Percentiles rank a stretch among this genome's conserved stretches.
These are phyloP conservation scores for Macroteleia sp. DNA, from an alignment of 2,888 invertebrate genomes.

Conservation along the genomic window DNA sequence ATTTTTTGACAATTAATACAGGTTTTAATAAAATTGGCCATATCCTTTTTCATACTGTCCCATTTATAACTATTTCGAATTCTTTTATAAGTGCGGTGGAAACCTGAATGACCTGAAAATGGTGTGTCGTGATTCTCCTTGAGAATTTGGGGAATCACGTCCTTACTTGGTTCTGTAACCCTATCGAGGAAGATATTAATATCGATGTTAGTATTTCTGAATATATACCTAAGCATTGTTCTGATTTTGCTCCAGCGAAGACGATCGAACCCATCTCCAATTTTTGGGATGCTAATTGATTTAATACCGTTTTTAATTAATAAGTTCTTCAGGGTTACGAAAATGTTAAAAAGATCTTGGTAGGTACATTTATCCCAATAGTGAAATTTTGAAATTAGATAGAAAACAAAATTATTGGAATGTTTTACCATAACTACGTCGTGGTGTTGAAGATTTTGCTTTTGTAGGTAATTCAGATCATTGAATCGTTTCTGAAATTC, in stretches of 20 bases:
- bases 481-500: no score
- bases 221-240: background rate
- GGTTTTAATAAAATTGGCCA: conserved; percentile 62
- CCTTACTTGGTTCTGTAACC: background rate
- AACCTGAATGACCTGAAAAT: conserved; percentile 3
- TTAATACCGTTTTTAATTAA: background rate
- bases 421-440: background rate
- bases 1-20: conserved; percentile 75
- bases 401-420: background rate
- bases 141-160: conserved; percentile 5
- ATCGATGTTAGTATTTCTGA: background rate
- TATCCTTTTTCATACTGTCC: conserved; percentile 64
- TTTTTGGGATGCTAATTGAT: conserved; percentile 5
- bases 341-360: background rate
- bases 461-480: no score
- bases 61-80: conserved; percentile 66
- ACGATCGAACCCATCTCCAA: conserved; percentile 3
- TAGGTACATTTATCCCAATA: background rate
- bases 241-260: conserved; percentile 3
- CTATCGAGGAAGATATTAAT: background rate
- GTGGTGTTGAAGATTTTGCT: background rate
- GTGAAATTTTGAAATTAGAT: background rate
- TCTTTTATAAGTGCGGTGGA: conserved; percentile 25
- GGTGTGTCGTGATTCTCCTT: conserved; percentile 20
- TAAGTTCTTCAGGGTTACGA: background rate